Conservation (phyloP, 2,888 invertebrate genomes). For the Rotaria magnacalcarata region DNA sequence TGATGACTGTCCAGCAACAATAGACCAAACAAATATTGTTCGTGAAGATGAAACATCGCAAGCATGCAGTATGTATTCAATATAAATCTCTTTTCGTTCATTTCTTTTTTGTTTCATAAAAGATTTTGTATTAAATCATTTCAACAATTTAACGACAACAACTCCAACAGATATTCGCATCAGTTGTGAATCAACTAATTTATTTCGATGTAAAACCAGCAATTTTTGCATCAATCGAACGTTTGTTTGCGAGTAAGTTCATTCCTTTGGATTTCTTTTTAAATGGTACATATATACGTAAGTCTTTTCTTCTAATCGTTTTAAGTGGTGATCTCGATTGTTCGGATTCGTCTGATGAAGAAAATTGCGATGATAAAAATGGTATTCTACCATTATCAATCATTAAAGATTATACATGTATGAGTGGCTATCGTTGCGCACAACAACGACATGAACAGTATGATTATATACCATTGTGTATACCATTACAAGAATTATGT, state of each 20-base stretch:
- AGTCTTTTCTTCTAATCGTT: neutral
- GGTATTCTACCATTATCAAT: neutral
- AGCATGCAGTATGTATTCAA: neutral
- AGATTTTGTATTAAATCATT: neutral
- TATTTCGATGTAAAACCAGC: constrained; percentile 28
- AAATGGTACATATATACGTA: too few relatives aligned
- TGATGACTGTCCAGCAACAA: neutral
- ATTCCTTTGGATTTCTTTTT: too few relatives aligned
- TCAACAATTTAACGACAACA: neutral
- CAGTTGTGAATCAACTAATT: neutral
- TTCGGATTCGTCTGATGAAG: constrained; percentile 25
- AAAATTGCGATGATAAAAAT: constrained; percentile 20
- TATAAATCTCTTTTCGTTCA: neutral
- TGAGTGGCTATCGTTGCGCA: constrained; percentile 10
- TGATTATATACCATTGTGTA: neutral
- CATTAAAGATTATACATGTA: neutral
- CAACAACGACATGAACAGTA: neutral
- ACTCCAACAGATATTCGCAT: neutral
- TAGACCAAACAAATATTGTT: neutral
- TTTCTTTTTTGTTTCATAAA: neutral
- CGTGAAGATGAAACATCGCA: constrained; percentile 9
- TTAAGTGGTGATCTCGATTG: neutral
- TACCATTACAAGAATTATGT: neutral
- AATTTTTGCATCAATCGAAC: constrained; percentile 12
- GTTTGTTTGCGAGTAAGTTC: constrained; percentile 25